Conservation (phyloP, 2,797 vertebrate genomes). For the Erpetoichthys calabaricus region DNA sequence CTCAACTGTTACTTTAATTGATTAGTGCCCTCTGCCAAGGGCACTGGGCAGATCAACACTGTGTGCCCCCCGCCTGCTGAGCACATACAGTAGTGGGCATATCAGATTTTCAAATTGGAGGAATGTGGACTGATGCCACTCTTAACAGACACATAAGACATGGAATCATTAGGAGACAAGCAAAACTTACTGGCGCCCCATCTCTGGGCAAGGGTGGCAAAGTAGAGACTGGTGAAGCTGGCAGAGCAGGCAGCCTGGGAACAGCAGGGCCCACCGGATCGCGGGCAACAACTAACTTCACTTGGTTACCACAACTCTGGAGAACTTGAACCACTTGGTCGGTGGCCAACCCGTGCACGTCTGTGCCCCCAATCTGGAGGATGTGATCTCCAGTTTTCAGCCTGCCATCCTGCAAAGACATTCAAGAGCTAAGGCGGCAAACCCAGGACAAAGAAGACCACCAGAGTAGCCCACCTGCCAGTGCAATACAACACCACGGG, state of each 20-base stretch:
- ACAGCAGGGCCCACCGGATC: conserved; percentile 43
- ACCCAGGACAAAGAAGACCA: neutral
- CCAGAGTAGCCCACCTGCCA: neutral
- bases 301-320: conserved; percentile 72
- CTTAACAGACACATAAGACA: no score
- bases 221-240: conserved; percentile 47
- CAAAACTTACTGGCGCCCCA: neutral
- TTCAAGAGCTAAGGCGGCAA: neutral
- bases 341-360: conserved; percentile 71
- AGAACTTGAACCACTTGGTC: conserved; percentile 86
- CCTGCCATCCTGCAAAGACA: conserved; percentile 68
- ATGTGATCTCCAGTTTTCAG: conserved; percentile 83
- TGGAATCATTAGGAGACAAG: no score
- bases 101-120: no score
- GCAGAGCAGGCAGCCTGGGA: conserved; percentile 43
- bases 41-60: no score
- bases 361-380: conserved; percentile 71
- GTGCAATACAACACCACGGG: no score
- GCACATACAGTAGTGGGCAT: no score
- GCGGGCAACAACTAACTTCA: conserved; percentile 74
- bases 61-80: no score
- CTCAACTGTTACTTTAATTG: no score
- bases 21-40: no score
- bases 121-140: no score
- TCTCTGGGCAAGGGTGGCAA: conserved; percentile 29